Evolutionary conservation across 2,888 invertebrate species (phyloP), one percentile per base, ranked within the genome.

Genomic region (Callimorpha dominula): DNA sequence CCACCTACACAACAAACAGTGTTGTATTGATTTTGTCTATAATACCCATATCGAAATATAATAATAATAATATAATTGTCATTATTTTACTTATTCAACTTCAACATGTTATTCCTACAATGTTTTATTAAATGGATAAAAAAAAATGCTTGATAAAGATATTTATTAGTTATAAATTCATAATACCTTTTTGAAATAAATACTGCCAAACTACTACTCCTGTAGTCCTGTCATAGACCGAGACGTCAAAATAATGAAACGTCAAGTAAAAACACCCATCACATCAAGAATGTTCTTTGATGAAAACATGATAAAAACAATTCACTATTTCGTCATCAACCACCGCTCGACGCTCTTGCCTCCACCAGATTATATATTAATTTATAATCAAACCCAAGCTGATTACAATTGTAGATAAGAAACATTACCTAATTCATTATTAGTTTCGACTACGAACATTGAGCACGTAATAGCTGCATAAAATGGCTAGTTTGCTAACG

Each of bases 341-440:
- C 52, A 67, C 66, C 40, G 20, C 54, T 46, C 14, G 54, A 12
- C 42, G 50, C 17, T 67, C 66, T 86, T 90, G 90, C 87, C 89
- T 86, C 78, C 79, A 82, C 78, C 79, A 82, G 82, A 79, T 86
- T 81, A 68, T 63, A n/a, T 49, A 68, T 62, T 68, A 46, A 46
- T 60, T 57, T 60, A 69, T 63, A 80, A 86, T 68, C 68, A 68
- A 90, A 92, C 92, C 91, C 91, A 88, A 86, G 81, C 86, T 92
- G 91, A 94, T 94, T 94, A 92, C 79, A 92, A 93, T 94, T 94
- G 91, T 84, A 94, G 94, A 95, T 95, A 95, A 94, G 89, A 90
- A 88, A 87, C 50, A 88, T 91, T 91, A 90, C 90, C 88, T 90
- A 90, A 91, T 83, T 86, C 84, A 88, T 85, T 89, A 81, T 80